Evolutionary conservation across 37 sponge, comb jelly and placozoan species (phyloP).

Genomic region (Crambe crambe): DNA sequence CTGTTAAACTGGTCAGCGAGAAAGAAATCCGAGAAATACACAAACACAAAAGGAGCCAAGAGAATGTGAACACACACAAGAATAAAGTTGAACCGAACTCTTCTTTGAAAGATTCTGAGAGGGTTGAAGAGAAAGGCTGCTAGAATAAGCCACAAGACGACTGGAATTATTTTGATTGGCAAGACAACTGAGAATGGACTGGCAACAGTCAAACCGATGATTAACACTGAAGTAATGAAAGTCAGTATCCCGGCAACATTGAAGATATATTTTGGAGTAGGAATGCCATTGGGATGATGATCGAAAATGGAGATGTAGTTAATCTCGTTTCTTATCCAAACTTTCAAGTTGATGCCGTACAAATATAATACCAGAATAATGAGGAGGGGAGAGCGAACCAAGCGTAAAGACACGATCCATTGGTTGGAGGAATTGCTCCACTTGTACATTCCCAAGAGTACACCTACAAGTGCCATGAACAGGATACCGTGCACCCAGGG

Average conservation of each 20-base stretch:
- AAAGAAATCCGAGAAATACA: conserved; percentile 94
- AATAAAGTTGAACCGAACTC: conserved; percentile 49
- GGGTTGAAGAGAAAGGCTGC: conserved; percentile 64
- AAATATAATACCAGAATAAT: conserved; percentile 63
- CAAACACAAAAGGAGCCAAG: conserved; percentile 77
- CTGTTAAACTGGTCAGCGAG: conserved; percentile 98
- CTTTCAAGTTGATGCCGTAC: conserved; percentile 66
- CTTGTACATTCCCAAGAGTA: conserved; percentile 14
- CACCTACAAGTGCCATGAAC: background rate
- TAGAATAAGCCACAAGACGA: conserved; percentile 56
- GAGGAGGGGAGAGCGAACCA: conserved; percentile 70
- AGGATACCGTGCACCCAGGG: background rate
- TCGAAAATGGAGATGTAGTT: conserved; percentile 67
- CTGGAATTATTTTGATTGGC: conserved; percentile 39
- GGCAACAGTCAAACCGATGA: conserved; percentile 12
- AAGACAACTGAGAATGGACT: background rate
- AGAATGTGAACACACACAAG: conserved; percentile 61
- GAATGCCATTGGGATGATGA: conserved; percentile 19
- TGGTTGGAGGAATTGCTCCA: background rate
- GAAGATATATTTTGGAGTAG: conserved; percentile 52
- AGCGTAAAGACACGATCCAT: conserved; percentile 54
- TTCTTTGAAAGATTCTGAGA: conserved; percentile 38
- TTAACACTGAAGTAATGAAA: conserved; percentile 25
- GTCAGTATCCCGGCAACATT: conserved; percentile 50
- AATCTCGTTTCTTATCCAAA: conserved; percentile 47